Conservation (phyloP, 2,888 invertebrate genomes). For the Azorinus chamasolen region DNA sequence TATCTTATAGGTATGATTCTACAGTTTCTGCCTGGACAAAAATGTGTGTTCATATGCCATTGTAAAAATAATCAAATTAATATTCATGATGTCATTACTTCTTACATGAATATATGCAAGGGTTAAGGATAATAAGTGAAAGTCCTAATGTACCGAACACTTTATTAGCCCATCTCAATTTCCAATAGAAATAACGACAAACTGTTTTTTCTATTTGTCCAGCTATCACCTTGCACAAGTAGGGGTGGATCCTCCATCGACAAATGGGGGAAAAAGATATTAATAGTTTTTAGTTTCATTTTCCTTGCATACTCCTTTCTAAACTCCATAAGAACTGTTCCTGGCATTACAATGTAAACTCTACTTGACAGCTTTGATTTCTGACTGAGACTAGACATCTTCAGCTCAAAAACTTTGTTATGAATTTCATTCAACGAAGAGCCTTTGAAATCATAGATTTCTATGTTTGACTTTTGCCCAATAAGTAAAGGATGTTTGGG, state of each 20-base stretch:
- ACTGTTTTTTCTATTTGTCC: too few species aligned
- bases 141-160: too few species aligned
- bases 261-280: constrained; percentile 73
- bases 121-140: too few species aligned
- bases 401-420: background rate
- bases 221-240: constrained; percentile 1
- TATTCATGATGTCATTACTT: too few species aligned
- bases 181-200: too few species aligned
- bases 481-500: constrained; percentile 84
- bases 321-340: constrained; percentile 41
- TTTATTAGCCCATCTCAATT: too few species aligned
- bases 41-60: too few species aligned
- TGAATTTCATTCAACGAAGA: constrained; percentile 26
- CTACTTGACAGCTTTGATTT: constrained; percentile 4
- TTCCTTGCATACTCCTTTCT: constrained; percentile 9
- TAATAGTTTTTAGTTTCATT: constrained; percentile 17
- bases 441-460: constrained; percentile 68
- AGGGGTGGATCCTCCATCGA: constrained; percentile 75
- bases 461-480: constrained; percentile 18
- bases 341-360: constrained; percentile 65
- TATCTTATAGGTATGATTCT: too few species aligned
- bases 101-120: too few species aligned
- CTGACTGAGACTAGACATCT: background rate
- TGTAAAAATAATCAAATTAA: too few species aligned
- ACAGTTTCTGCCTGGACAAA: too few species aligned